These are phyloP conservation scores for Andrena bicolor DNA, from an alignment of 2,888 invertebrate species.

Conservation along the genomic window DNA sequence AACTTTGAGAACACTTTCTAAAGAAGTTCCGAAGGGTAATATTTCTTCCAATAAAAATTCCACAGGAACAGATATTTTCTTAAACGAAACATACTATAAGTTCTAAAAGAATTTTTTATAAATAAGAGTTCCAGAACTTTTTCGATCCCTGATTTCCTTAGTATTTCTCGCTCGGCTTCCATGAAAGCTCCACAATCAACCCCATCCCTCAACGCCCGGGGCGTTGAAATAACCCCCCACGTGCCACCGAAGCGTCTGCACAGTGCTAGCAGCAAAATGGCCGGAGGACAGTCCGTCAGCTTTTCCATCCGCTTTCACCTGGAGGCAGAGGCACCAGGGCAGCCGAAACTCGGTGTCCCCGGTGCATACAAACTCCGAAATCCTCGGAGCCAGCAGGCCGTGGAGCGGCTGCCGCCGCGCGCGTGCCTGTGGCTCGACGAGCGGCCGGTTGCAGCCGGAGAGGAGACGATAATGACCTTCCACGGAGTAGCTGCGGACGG, in stretches of 20 bases:
- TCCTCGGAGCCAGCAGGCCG: background rate
- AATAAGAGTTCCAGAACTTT: too few relatives aligned
- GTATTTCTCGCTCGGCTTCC: too few relatives aligned
- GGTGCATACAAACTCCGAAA: conserved; percentile 27
- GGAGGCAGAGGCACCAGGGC: background rate
- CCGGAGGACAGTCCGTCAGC: background rate
- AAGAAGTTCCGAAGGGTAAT: too few relatives aligned
- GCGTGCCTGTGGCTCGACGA: conserved; percentile 38
- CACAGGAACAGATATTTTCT: too few relatives aligned
- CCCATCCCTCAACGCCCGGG: too few relatives aligned
- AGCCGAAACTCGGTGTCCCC: background rate
- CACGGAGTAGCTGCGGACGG: conserved; percentile 77
- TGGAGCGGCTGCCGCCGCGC: conserved; percentile 17
- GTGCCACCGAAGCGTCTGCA: background rate
- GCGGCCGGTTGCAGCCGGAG: conserved; percentile 64
- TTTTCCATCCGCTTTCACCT: conserved; percentile 47
- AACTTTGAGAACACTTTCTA: too few relatives aligned
- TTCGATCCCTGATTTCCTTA: too few relatives aligned
- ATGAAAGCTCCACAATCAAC: too few relatives aligned
- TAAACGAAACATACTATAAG: too few relatives aligned
- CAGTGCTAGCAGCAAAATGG: background rate
- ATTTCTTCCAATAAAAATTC: too few relatives aligned
- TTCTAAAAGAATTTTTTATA: too few relatives aligned
- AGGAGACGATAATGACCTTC: conserved; percentile 84
- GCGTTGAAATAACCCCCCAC: background rate